A percentile compares a stretch with the other conserved stretches of the same genome.
Evolutionary conservation across 2,888 invertebrate genomes (phyloP).

Genomic region (Epinotia bilunana): DNA sequence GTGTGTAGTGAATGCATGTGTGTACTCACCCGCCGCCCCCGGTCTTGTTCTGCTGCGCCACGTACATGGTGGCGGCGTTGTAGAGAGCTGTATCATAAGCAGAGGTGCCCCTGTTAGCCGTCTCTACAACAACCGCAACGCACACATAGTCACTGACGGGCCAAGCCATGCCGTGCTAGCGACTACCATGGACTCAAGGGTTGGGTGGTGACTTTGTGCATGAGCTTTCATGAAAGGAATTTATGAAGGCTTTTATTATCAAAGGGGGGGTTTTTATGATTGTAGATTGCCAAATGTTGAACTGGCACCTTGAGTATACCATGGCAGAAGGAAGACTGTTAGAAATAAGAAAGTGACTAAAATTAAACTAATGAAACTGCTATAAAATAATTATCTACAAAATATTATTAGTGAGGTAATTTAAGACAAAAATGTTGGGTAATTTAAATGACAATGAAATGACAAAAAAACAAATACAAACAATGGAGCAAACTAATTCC

Average conservation of each 20-base stretch:
- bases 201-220: not conserved
- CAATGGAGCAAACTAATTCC: slow-evolving; percentile 32
- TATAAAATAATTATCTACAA: slow-evolving; percentile 29
- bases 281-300: slow-evolving; percentile 10
- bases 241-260: not conserved
- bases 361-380: slow-evolving; percentile 34
- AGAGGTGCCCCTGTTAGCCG: slow-evolving; percentile 89
- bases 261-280: not conserved
- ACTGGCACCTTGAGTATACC: slow-evolving; percentile 38
- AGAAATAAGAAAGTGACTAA: slow-evolving; percentile 26
- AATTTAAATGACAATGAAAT: slow-evolving; percentile 11
- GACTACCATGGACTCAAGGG: slow-evolving; percentile 43
- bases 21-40: slow-evolving; percentile 75
- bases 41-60: slow-evolving; percentile 90
- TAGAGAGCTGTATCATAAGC: slow-evolving; percentile 98
- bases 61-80: slow-evolving; percentile 97
- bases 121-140: slow-evolving; percentile 62
- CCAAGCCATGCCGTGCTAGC: slow-evolving; percentile 35
- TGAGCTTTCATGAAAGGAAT: slow-evolving; percentile 1
- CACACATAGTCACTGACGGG: slow-evolving; percentile 40
- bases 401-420: slow-evolving; percentile 13
- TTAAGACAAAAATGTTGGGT: not conserved
- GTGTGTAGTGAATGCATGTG: not conserved
- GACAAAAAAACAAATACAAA: slow-evolving; percentile 25
- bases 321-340: slow-evolving; percentile 39